A percentile compares a stretch with the other conserved stretches of the same genome.
phyloP scores from a whole-genome alignment of 2,797 vertebrate species.

The Euthynnus affinis region DNA sequence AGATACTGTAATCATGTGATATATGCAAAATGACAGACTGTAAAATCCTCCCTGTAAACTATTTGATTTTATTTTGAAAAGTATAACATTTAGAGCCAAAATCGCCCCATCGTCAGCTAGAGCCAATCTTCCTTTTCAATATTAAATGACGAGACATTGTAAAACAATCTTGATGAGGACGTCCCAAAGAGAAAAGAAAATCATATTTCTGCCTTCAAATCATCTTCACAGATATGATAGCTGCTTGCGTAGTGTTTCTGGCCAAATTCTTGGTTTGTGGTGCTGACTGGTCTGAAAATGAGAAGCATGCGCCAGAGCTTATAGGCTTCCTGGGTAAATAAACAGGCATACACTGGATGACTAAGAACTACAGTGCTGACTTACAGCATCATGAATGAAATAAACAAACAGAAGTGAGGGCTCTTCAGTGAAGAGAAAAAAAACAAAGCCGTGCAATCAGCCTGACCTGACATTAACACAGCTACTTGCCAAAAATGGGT shows the following conservation, averaged over 20 bases:
- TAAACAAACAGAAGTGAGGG: conserved; percentile 25
- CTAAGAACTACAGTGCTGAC: conserved; percentile 30
- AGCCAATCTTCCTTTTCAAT: neutral
- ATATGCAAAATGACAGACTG: neutral
- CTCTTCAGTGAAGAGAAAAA: conserved; percentile 7
- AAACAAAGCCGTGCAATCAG: conserved; percentile 41
- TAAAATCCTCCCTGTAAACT: no score
- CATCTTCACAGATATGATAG: neutral
- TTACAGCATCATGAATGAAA: conserved; percentile 31
- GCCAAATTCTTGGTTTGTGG: neutral
- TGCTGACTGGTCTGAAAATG: conserved; percentile 16
- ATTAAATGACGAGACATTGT: neutral
- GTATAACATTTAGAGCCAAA: no score
- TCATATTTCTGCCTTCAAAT: no score
- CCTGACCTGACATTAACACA: conserved; percentile 37
- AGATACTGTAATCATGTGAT: neutral
- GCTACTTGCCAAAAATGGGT: conserved; percentile 25
- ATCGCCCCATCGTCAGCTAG: no score
- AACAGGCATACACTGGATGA: conserved; percentile 5
- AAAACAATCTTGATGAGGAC: neutral
- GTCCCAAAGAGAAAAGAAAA: neutral
- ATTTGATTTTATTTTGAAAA: no score
- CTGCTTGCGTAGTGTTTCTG: neutral
- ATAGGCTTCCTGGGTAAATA: conserved; percentile 36
- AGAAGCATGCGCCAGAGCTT: conserved; percentile 15